Evolutionary conservation across 2,888 invertebrate species (phyloP), one percentile per base, ranked within the genome.

Genomic region (Himalopsyche anomala): DNA sequence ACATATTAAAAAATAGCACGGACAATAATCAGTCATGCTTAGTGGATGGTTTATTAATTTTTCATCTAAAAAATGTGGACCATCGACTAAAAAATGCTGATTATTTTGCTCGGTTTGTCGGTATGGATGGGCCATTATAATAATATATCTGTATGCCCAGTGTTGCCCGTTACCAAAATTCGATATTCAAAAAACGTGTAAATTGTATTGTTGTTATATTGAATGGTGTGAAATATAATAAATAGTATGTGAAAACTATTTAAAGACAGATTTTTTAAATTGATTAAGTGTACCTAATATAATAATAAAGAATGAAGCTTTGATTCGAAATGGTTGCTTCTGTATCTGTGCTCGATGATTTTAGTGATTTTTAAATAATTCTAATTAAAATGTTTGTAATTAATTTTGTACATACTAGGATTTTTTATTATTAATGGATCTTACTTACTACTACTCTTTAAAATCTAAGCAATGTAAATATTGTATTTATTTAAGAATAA

Each of bases 341-440:
- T 28, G 19, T 62, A 19, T 62, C 62, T 62, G 62, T 62, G 62
- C 62, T 62, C 62, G 62, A 62, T 62, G 28, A 62, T 3, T 62
- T 62, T 62, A 19, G 62, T 62, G 62, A 62, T 62, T 62, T 51
- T 62, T 62, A 62, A 62, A 62, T 62, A 62, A 19, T 4, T 62
- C 19, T 4, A 62, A 19, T 62, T 62, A 62, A 62, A 62, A 62
- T 62, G 28, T 62, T 19, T 62, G 62, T 62, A 62, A 51, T 62
- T n/a, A 62, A 62, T 19, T 62, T 62, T 62, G 62, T 62, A 62
- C 28, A 62, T 62, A 62, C 0, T 62, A 19, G 15, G 15, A 3
- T 15, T 51, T 15, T 15, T 3, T 51, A 15, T 51, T 51, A 8
- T 51, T 12, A 51, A 5, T 3, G 15, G 4, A 51, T 15, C 51